These are phyloP conservation scores for Lonchura striata DNA, from an alignment of 2,113 vertebrate genomes.

Conservation along the genomic window DNA sequence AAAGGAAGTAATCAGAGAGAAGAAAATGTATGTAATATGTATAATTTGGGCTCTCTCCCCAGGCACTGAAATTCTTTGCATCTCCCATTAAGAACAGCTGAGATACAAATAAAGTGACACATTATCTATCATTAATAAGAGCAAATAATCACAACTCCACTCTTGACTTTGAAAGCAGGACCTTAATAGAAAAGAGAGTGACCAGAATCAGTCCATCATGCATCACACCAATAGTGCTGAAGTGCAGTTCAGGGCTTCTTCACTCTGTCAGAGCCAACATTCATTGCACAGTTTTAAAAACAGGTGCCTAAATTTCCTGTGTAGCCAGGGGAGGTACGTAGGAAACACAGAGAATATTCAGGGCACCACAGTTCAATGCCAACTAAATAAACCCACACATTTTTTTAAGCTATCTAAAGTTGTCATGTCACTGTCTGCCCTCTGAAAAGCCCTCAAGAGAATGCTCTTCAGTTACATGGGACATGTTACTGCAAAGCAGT, in stretches of 20 bases:
- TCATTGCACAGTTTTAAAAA: not conserved
- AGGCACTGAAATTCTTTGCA: not conserved
- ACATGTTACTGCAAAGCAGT: not conserved
- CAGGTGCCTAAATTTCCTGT: not conserved
- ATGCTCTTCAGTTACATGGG: not conserved
- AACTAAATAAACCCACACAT: not conserved
- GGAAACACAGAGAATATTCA: not conserved
- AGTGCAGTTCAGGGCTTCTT: not conserved
- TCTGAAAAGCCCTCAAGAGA: not conserved
- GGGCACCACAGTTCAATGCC: not conserved
- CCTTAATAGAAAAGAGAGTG: not conserved
- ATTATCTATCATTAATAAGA: not conserved
- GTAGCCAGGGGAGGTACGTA: rapidly evolving
- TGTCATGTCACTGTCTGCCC: not conserved
- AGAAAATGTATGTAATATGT: not conserved
- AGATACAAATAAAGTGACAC: not conserved
- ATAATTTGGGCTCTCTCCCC: not conserved
- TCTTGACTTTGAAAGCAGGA: not conserved
- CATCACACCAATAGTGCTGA: not conserved
- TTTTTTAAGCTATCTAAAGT: not conserved
- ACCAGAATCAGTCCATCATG: not conserved
- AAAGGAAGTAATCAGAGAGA: not conserved
- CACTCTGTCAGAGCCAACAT: rapidly evolving
- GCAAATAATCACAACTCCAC: not conserved
- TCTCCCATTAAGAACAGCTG: not conserved